Evolutionary conservation across 2,113 vertebrate genomes (phyloP).

Genomic region (Spheniscus mendiculus): DNA sequence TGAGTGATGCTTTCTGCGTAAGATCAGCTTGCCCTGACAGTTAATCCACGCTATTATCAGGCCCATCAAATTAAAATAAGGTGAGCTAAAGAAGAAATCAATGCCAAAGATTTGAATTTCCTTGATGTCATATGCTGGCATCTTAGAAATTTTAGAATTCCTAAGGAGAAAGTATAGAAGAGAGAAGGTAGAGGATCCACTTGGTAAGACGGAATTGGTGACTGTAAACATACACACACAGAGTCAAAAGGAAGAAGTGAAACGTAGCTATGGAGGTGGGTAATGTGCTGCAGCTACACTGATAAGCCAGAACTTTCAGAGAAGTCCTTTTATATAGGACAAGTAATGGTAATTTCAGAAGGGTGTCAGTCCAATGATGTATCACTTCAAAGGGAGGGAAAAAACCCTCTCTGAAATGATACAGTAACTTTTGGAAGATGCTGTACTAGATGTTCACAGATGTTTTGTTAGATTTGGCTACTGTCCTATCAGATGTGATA

Average conservation of each 20-base stretch:
- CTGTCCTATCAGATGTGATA: background rate
- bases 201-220: background rate
- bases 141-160: background rate
- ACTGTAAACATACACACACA: background rate
- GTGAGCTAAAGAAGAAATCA: conserved; percentile 1
- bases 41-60: background rate
- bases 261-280: background rate
- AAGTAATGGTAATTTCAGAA: background rate
- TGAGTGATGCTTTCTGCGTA: background rate
- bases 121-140: background rate
- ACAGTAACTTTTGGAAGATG: background rate
- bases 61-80: background rate
- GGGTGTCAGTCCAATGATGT: background rate
- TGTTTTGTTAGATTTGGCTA: background rate
- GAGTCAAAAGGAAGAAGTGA: background rate
- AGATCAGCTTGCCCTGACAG: background rate
- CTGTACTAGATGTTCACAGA: background rate
- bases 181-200: background rate
- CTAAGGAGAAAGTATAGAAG: background rate
- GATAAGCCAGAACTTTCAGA: background rate
- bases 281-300: background rate
- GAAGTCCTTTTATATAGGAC: background rate
- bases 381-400: background rate
- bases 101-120: background rate
- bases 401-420: background rate